Evolutionary conservation across 2,888 invertebrate species (phyloP).

Genomic region (Drosophila conformis): DNA sequence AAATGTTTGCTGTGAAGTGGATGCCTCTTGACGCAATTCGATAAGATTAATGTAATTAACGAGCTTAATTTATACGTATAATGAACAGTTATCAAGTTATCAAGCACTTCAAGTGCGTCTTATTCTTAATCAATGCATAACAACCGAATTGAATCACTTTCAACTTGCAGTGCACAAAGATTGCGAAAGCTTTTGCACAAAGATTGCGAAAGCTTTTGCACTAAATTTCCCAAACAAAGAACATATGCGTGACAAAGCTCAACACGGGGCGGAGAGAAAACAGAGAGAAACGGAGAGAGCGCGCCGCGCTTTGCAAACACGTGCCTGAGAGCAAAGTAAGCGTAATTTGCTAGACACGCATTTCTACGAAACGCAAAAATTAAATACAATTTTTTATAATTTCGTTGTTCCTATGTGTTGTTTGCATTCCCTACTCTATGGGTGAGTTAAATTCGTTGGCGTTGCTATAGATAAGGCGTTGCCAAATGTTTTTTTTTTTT

Average conservation of each 20-base stretch:
- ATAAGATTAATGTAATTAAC: constrained; percentile 46
- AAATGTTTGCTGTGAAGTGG: constrained; percentile 1
- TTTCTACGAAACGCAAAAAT: constrained; percentile 6
- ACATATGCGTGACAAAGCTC: constrained; percentile 53
- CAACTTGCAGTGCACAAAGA: not conserved
- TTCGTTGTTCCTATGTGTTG: constrained; percentile 2
- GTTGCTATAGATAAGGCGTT: constrained; percentile 24
- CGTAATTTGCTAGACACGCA: constrained; percentile 16
- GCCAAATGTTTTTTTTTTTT: constrained; percentile 18
- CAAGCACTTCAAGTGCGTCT: constrained; percentile 5
- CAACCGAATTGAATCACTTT: not conserved
- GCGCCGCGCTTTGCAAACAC: constrained; percentile 21
- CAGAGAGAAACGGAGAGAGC: not conserved
- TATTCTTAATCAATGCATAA: constrained; percentile 20
- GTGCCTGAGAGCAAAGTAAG: constrained; percentile 25
- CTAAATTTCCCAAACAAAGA: constrained; percentile 75
- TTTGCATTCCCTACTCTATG: constrained; percentile 1
- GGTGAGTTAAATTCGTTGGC: not conserved
- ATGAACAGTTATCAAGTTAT: constrained; percentile 13
- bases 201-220: constrained; percentile 48
- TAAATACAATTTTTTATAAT: constrained; percentile 6
- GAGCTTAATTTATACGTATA: constrained; percentile 4
- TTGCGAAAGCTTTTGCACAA: constrained; percentile 46
- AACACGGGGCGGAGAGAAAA: not conserved
- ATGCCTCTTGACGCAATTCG: not conserved